These are phyloP conservation scores for Drosophila mauritiana DNA, from an alignment of 1,140 invertebrate genomes.

Conservation along the genomic window DNA sequence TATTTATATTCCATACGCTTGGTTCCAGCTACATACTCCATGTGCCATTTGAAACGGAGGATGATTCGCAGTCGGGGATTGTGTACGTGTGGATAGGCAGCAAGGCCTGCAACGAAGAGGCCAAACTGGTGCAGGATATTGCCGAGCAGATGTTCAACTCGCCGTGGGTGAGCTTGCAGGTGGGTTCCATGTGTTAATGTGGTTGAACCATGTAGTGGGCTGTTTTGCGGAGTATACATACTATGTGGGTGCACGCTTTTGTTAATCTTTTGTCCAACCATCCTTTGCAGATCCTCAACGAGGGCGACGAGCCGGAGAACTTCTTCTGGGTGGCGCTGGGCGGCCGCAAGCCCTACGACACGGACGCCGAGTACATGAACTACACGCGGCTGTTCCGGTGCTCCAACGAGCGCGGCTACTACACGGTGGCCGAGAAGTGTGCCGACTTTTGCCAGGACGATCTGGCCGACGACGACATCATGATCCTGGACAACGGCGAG, in stretches of 20 bases:
- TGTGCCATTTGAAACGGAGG: slow-evolving; percentile 96
- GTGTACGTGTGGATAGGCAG: slow-evolving; percentile 99
- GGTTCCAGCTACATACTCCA: slow-evolving; percentile 94
- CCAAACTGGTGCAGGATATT: slow-evolving; percentile 95
- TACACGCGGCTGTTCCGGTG: slow-evolving; percentile 98
- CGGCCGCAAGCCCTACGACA: slow-evolving; percentile 96
- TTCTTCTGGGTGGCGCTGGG: slow-evolving; percentile 99
- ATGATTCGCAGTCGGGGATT: slow-evolving; percentile 94
- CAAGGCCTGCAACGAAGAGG: slow-evolving; percentile 94
- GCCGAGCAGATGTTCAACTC: slow-evolving; percentile 97
- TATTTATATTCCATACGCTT: background rate
- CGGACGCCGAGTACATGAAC: slow-evolving; percentile 96
- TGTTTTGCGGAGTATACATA: too few species aligned
- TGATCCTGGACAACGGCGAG: slow-evolving; percentile 99
- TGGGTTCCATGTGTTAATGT: slow-evolving; percentile 34
- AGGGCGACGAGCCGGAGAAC: slow-evolving; percentile 99
- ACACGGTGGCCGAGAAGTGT: slow-evolving; percentile 99
- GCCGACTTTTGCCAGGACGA: slow-evolving; percentile 99
- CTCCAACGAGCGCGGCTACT: slow-evolving; percentile 99
- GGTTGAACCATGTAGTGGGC: too few species aligned
- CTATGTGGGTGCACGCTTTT: too few species aligned
- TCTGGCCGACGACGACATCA: slow-evolving; percentile 99
- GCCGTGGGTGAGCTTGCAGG: slow-evolving; percentile 93
- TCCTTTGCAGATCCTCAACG: slow-evolving; percentile 90
- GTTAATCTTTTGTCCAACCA: background rate